These are phyloP conservation scores for Drosophila limbata DNA, from an alignment of 2,888 invertebrate genomes.

Conservation along the genomic window DNA sequence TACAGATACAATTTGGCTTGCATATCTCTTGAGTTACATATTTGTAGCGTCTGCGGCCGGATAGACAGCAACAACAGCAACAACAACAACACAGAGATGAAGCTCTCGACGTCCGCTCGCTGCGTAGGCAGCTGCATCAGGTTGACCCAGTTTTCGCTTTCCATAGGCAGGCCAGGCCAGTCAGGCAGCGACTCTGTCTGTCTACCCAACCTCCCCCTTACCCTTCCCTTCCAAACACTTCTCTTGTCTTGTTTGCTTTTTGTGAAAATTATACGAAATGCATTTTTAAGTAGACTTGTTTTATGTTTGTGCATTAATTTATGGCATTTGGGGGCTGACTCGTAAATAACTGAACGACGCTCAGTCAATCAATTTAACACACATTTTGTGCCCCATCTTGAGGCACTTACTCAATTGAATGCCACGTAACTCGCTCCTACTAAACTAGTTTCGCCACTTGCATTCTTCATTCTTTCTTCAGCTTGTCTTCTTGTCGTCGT, in stretches of 20 bases:
- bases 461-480: conserved; percentile 16
- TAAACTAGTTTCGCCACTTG: conserved; percentile 70
- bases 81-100: conserved; percentile 21
- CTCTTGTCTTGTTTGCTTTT: conserved; percentile 49
- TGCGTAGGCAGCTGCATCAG: conserved; percentile 76
- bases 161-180: conserved; percentile 39
- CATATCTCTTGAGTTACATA: conserved; percentile 72
- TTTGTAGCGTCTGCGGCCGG: conserved; percentile 70
- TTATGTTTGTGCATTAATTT: conserved; percentile 57
- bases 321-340: conserved; percentile 37
- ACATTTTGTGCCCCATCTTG: conserved; percentile 48
- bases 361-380: conserved; percentile 76
- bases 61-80: conserved; percentile 45
- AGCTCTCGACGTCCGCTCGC: conserved; percentile 45
- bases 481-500: conserved; percentile 6
- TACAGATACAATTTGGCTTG: conserved; percentile 61
- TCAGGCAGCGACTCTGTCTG: conserved; percentile 8
- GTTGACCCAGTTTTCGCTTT: conserved; percentile 80
- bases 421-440: conserved; percentile 70
- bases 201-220: too few species aligned
- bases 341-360: conserved; percentile 43
- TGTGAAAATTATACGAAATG: conserved; percentile 72
- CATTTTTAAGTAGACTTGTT: conserved; percentile 64
- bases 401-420: conserved; percentile 71
- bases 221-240: background rate